Percentiles rank a stretch among this genome's conserved stretches.
Conservation (phyloP, 2,888 invertebrate species). For the Tanypteryx hageni region DNA sequence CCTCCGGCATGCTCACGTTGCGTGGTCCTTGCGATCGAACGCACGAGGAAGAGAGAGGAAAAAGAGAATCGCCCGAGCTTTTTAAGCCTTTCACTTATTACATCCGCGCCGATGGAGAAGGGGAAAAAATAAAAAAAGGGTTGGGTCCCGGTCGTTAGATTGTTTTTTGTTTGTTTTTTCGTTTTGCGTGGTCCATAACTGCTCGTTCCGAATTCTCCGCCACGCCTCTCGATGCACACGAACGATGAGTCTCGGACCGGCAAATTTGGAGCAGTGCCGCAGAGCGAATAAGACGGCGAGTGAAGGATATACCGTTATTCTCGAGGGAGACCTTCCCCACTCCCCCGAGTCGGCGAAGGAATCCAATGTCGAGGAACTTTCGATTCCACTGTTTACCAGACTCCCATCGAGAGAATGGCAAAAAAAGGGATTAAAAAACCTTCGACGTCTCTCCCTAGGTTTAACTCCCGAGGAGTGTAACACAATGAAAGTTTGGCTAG, state of each 20-base stretch:
- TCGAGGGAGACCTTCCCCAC: not conserved
- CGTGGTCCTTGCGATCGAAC: not conserved
- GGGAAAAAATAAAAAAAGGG: not conserved
- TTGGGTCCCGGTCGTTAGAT: not conserved
- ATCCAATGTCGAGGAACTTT: not conserved
- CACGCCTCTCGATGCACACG: not conserved
- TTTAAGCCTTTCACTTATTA: not conserved
- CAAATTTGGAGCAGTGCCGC: not conserved
- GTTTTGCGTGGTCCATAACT: not conserved
- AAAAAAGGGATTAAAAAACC: not conserved
- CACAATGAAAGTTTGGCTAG: too few species aligned
- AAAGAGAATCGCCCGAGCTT: too few species aligned
- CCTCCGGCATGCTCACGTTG: not conserved
- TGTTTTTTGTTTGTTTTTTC: not conserved
- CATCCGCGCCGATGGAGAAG: not conserved
- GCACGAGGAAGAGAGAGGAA: not conserved
- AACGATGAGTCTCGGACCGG: constrained; percentile 2
- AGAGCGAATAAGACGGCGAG: not conserved
- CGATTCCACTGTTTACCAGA: constrained; percentile 7
- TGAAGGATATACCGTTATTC: not conserved
- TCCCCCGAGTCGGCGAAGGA: not conserved
- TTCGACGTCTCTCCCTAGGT: not conserved
- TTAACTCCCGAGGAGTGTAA: too few species aligned
- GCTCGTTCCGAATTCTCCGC: not conserved
- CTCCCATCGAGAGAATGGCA: not conserved